phyloP scores from a whole-genome alignment of 2,113 vertebrate genomes.

The Pseudonaja textilis region DNA sequence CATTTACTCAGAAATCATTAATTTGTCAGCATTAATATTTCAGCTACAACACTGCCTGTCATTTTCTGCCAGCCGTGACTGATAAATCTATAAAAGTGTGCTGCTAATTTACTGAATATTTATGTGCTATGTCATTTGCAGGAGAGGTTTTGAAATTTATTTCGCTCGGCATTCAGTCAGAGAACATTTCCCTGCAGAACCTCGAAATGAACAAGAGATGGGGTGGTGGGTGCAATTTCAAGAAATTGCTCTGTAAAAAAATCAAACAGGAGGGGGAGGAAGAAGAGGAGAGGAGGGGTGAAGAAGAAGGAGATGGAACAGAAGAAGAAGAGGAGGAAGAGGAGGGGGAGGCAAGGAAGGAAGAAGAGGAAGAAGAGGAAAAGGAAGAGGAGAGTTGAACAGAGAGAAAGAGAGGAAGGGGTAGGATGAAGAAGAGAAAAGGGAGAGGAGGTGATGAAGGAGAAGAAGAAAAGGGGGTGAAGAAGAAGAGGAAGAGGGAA shows the following conservation, averaged over 20 bases:
- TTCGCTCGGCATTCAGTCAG: conserved; percentile 79
- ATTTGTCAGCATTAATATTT: conserved; percentile 99
- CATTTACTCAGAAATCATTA: conserved; percentile 99
- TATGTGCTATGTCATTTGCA: conserved; percentile 97
- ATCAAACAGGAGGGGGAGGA: neutral
- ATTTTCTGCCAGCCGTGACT: conserved; percentile 96
- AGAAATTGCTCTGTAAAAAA: conserved; percentile 26
- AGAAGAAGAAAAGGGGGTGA: neutral
- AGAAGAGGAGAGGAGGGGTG: neutral
- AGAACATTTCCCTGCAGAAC: conserved; percentile 78
- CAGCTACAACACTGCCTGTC: conserved; percentile 94
- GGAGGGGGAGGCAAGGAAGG: neutral
- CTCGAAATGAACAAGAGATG: conserved; percentile 54
- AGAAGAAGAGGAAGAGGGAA: no score
- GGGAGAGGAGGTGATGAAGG: no score
- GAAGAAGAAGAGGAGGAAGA: neutral
- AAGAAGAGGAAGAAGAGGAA: neutral
- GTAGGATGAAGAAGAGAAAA: no score
- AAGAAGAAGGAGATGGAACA: neutral
- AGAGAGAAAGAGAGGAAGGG: no score
- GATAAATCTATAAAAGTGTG: conserved; percentile 97
- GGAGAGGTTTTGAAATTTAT: conserved; percentile 88
- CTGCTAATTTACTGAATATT: conserved; percentile 99
- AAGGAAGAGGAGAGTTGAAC: no score
- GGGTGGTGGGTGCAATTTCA: conserved; percentile 64